Percentiles rank a stretch among this genome's conserved stretches.
Evolutionary conservation across 2,797 vertebrate genomes (phyloP).

Genomic region (Pogonophryne albipinna): DNA sequence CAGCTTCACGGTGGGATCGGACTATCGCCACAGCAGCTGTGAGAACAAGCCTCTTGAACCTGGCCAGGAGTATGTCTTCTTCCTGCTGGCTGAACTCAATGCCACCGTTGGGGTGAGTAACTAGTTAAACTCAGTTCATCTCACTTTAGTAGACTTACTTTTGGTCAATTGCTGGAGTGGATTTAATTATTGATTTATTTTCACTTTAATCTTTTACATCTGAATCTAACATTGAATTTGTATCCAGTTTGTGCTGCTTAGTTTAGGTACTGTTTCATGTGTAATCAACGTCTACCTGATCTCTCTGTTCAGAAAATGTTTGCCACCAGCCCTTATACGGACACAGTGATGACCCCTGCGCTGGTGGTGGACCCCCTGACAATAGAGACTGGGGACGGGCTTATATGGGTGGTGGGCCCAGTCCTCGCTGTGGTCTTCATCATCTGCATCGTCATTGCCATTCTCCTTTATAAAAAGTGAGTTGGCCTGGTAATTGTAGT

Average conservation of each 20-base stretch:
- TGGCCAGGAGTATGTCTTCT: constrained; percentile 93
- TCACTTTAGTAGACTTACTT: background rate
- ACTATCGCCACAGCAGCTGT: constrained; percentile 91
- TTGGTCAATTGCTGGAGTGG: constrained; percentile 9
- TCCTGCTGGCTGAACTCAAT: constrained; percentile 93
- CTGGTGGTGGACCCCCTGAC: constrained; percentile 87
- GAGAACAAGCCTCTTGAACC: constrained; percentile 93
- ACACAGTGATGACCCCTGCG: constrained; percentile 90
- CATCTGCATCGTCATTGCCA: constrained; percentile 96
- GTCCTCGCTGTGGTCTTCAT: constrained; percentile 96
- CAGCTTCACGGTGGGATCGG: constrained; percentile 91
- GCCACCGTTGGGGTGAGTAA: constrained; percentile 88
- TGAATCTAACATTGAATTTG: constrained; percentile 1
- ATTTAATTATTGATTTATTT: constrained; percentile 14
- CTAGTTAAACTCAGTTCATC: constrained; percentile 3
- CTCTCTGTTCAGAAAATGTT: constrained; percentile 85
- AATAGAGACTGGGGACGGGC: constrained; percentile 91
- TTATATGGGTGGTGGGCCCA: constrained; percentile 96
- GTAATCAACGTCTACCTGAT: background rate
- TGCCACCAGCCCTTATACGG: constrained; percentile 94
- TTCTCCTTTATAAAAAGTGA: constrained; percentile 98
- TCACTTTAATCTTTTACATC: background rate
- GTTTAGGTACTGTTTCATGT: background rate
- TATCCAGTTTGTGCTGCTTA: background rate
- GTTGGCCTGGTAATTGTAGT: constrained; percentile 54